These are phyloP conservation scores for Drosophila prosaltans DNA, from an alignment of 1,140 invertebrate genomes.

Conservation along the genomic window DNA sequence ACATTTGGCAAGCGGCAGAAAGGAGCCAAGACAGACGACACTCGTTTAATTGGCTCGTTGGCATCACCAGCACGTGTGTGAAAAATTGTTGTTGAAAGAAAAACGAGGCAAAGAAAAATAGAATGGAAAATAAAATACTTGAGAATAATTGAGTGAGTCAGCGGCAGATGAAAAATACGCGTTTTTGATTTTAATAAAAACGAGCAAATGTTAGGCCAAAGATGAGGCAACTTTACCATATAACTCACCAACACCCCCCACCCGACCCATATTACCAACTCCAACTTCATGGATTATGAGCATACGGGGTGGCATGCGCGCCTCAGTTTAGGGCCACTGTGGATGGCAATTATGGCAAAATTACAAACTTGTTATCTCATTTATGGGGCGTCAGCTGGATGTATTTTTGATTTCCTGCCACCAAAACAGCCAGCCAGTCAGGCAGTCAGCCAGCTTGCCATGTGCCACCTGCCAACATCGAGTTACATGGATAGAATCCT, in stretches of 20 bases:
- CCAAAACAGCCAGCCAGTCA: background rate
- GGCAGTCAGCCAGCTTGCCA: background rate
- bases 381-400: conserved; percentile 69
- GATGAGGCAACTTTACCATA: conserved; percentile 32
- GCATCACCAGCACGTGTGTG: conserved; percentile 40
- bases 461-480: conserved; percentile 5
- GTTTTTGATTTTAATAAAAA: conserved; percentile 73
- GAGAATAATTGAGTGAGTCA: conserved; percentile 31
- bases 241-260: background rate
- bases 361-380: conserved; percentile 80
- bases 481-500: conserved; percentile 1
- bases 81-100: conserved; percentile 3
- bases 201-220: conserved; percentile 26
- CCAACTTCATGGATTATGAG: background rate
- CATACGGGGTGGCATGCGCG: background rate
- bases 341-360: conserved; percentile 67
- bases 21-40: conserved; percentile 20
- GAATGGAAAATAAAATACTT: conserved; percentile 35
- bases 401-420: conserved; percentile 74
- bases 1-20: background rate
- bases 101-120: background rate
- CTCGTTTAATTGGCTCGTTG: conserved; percentile 51
- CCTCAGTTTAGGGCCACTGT: background rate
- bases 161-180: conserved; percentile 53
- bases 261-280: background rate